These are phyloP conservation scores for Pachycephala philippinensis DNA, from an alignment of 2,113 vertebrate species.

Conservation along the genomic window DNA sequence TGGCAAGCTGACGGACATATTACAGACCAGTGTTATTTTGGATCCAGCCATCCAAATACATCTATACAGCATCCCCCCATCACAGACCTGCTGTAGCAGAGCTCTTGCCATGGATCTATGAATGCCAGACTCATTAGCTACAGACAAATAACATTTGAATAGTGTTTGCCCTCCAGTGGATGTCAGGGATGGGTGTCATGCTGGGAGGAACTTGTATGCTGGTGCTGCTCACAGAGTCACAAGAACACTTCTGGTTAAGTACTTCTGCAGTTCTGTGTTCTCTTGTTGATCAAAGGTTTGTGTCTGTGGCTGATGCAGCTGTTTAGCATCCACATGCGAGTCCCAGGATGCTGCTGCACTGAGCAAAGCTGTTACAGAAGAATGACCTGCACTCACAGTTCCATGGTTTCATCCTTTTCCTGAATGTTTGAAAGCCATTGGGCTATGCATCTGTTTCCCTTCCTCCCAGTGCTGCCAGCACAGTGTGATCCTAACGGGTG, in stretches of 20 bases:
- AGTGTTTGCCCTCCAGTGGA: neutral
- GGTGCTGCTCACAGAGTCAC: neutral
- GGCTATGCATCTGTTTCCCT: neutral
- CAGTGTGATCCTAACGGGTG: neutral
- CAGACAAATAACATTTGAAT: neutral
- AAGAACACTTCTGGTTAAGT: neutral
- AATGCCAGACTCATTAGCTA: neutral
- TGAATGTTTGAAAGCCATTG: neutral
- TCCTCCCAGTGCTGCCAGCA: neutral
- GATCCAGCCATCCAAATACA: neutral
- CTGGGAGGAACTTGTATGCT: neutral
- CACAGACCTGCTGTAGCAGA: neutral
- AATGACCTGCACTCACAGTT: neutral
- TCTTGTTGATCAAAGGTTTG: neutral
- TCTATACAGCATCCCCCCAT: neutral
- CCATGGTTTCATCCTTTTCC: neutral
- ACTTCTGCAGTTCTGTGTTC: neutral
- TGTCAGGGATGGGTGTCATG: neutral
- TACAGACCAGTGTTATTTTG: neutral
- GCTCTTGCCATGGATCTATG: neutral
- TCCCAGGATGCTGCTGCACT: neutral
- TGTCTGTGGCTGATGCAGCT: neutral
- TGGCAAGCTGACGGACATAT: neutral
- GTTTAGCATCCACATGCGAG: neutral
- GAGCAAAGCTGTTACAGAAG: neutral